phyloP scores from a whole-genome alignment of 2,888 invertebrate genomes.

The Sesamia inferens region DNA sequence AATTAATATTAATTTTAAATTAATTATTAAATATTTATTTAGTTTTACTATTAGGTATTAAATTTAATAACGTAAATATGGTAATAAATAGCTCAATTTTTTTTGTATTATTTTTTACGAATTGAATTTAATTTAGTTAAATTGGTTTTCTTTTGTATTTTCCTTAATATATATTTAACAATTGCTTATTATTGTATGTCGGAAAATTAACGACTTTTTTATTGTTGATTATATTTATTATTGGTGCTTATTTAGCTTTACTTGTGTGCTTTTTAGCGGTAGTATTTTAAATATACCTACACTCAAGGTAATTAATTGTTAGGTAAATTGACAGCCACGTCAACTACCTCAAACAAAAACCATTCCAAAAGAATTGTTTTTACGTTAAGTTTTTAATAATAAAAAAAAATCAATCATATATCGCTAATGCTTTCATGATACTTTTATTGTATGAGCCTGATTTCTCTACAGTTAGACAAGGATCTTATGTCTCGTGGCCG shows the following conservation, averaged over 20 bases:
- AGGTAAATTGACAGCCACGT: not conserved
- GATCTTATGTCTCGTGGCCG: not conserved
- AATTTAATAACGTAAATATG: too few species aligned
- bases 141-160: not conserved
- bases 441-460: not conserved
- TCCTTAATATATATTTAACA: not conserved
- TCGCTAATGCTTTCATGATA: not conserved
- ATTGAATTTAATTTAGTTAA: not conserved
- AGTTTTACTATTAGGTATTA: too few species aligned
- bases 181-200: not conserved
- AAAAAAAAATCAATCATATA: not conserved
- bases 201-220: not conserved
- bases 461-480: slow-evolving; percentile 2
- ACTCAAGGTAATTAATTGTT: not conserved
- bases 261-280: not conserved
- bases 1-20: too few species aligned
- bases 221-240: not conserved
- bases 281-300: not conserved
- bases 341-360: not conserved
- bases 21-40: too few species aligned
- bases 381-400: not conserved
- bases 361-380: not conserved
- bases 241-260: not conserved
- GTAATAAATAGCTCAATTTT: slow-evolving; percentile 20
- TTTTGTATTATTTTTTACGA: not conserved